These are phyloP conservation scores for Chaenogobius annularis DNA, from an alignment of 2,113 vertebrate species.

Conservation along the genomic window DNA sequence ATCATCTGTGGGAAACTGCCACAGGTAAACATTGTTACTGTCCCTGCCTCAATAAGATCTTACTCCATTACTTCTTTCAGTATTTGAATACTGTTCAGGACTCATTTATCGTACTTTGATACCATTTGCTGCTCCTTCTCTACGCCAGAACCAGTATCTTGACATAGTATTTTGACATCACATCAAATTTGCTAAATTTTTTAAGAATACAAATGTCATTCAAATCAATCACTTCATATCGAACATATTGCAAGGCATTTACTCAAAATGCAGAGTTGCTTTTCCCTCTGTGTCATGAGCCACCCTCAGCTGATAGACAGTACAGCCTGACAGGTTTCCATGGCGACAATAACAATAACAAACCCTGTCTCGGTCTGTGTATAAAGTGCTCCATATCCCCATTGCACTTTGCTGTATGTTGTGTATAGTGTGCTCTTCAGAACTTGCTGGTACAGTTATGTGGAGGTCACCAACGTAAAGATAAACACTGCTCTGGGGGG, in stretches of 20 bases:
- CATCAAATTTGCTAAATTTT: too few relatives aligned
- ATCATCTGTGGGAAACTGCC: too few relatives aligned
- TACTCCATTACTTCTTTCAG: too few relatives aligned
- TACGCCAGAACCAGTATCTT: too few relatives aligned
- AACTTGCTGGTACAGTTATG: constrained; percentile 1
- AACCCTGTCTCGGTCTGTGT: background rate
- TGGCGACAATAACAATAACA: background rate
- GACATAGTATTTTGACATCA: too few relatives aligned
- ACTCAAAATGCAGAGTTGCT: background rate
- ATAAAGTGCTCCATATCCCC: background rate
- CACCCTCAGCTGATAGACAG: background rate
- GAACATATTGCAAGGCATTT: too few relatives aligned
- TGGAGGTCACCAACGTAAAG: background rate
- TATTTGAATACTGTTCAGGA: too few relatives aligned
- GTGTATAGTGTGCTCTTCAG: constrained; percentile 4
- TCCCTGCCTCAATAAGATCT: too few relatives aligned
- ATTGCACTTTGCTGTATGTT: background rate
- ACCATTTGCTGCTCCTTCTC: too few relatives aligned
- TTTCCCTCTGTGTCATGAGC: background rate
- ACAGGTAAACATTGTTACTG: too few relatives aligned
- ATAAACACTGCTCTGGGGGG: background rate
- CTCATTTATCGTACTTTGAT: too few relatives aligned
- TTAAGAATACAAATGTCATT: background rate
- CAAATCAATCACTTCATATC: background rate
- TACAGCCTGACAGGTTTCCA: background rate